These are phyloP conservation scores for Alcis repandata DNA, from an alignment of 2,888 invertebrate species.

Conservation along the genomic window DNA sequence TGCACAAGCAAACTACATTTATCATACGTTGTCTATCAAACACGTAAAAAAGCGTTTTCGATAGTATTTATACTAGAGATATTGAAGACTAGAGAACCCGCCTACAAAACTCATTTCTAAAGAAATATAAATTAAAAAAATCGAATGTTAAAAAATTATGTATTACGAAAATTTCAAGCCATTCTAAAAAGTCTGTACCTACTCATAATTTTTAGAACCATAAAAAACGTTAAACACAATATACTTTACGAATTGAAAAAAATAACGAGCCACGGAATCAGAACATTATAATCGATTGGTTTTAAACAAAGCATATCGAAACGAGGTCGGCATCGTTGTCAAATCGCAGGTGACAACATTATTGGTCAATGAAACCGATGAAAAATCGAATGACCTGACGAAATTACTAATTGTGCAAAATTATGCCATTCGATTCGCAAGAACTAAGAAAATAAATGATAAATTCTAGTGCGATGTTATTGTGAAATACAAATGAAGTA, in stretches of 20 bases:
- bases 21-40: too few species aligned
- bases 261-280: slow-evolving; percentile 44
- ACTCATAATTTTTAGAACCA: slow-evolving; percentile 2
- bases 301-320: slow-evolving; percentile 48
- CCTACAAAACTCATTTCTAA: too few species aligned
- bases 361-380: slow-evolving; percentile 43
- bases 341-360: slow-evolving; percentile 40
- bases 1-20: too few species aligned
- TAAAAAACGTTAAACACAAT: not conserved
- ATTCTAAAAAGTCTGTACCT: too few species aligned
- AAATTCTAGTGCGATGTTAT: not conserved
- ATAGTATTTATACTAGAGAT: too few species aligned
- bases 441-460: slow-evolving; percentile 22
- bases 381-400: slow-evolving; percentile 25
- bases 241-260: slow-evolving; percentile 5
- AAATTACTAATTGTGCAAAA: slow-evolving; percentile 27
- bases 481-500: slow-evolving; percentile 6
- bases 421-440: slow-evolving; percentile 42
- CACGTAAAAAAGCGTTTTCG: too few species aligned
- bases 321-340: slow-evolving; percentile 48
- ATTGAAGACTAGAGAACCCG: too few species aligned
- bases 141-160: too few species aligned
- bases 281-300: slow-evolving; percentile 47
- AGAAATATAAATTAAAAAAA: too few species aligned
- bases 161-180: too few species aligned